These are phyloP conservation scores for Epistrophe eligans DNA, from an alignment of 2,888 invertebrate species.

Conservation along the genomic window DNA sequence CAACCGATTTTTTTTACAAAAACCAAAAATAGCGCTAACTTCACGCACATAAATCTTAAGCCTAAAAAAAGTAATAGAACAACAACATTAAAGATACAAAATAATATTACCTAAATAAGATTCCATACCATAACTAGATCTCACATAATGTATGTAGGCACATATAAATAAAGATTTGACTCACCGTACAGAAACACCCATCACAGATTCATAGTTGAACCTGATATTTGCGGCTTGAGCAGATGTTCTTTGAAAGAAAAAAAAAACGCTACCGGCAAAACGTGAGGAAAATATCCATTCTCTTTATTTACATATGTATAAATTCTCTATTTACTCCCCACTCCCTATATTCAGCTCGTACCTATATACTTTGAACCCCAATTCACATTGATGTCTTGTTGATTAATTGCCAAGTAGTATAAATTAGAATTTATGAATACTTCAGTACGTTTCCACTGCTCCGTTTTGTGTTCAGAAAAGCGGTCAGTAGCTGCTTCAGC, in stretches of 20 bases:
- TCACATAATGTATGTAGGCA: too few species aligned
- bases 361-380: slow-evolving; percentile 31
- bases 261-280: slow-evolving; percentile 40
- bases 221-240: slow-evolving; percentile 37
- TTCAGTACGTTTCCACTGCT: slow-evolving; percentile 37
- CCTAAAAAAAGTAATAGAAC: too few species aligned
- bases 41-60: too few species aligned
- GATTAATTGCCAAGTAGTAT: slow-evolving; percentile 71
- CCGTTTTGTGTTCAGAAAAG: slow-evolving; percentile 36
- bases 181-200: slow-evolving; percentile 47
- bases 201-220: slow-evolving; percentile 23
- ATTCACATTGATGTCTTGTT: slow-evolving; percentile 64
- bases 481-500: slow-evolving; percentile 41
- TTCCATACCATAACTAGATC: too few species aligned
- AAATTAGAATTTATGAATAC: slow-evolving; percentile 71
- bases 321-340: background rate
- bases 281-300: slow-evolving; percentile 40
- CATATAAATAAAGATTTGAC: slow-evolving; percentile 34
- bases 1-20: too few species aligned
- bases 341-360: slow-evolving; percentile 24
- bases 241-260: slow-evolving; percentile 41
- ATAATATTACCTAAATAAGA: too few species aligned
- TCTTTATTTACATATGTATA: slow-evolving; percentile 28
- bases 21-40: too few species aligned
- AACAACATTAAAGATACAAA: too few species aligned